These are phyloP conservation scores for Meiosimyza platycephala DNA, from an alignment of 2,888 invertebrate species.

Conservation along the genomic window DNA sequence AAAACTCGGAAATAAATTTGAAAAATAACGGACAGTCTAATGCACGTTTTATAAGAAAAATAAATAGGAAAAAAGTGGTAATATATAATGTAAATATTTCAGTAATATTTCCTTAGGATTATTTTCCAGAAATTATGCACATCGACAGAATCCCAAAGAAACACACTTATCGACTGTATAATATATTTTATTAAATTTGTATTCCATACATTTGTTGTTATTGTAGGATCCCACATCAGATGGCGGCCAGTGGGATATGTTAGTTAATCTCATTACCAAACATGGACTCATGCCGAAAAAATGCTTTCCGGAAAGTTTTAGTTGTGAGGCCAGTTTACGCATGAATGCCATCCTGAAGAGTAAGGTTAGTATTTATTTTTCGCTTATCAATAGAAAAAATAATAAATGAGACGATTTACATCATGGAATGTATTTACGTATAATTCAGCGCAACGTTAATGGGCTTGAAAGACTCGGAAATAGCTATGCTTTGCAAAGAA, in stretches of 20 bases:
- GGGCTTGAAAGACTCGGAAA: no score
- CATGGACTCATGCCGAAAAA: slow-evolving; percentile 91
- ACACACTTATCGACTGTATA: not conserved
- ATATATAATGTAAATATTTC: no score
- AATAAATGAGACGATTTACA: no score
- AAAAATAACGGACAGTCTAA: no score
- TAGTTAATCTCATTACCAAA: slow-evolving; percentile 86
- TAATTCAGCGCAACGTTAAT: no score
- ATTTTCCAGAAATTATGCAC: no score
- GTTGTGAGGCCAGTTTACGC: slow-evolving; percentile 78
- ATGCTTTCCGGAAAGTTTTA: slow-evolving; percentile 86
- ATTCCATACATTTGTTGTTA: not conserved
- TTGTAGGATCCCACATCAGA: slow-evolving; percentile 82
- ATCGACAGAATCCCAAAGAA: not conserved
- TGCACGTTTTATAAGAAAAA: no score
- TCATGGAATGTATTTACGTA: no score
- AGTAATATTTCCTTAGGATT: no score
- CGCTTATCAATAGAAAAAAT: not conserved
- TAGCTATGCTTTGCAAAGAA: no score
- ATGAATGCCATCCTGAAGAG: slow-evolving; percentile 85
- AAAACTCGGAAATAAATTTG: no score
- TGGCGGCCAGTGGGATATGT: slow-evolving; percentile 95
- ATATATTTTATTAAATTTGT: not conserved
- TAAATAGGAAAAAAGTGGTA: no score
- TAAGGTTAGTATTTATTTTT: slow-evolving; percentile 72